Conservation (phyloP, 1,140 invertebrate species). For the Metopolophium dirhodum region DNA sequence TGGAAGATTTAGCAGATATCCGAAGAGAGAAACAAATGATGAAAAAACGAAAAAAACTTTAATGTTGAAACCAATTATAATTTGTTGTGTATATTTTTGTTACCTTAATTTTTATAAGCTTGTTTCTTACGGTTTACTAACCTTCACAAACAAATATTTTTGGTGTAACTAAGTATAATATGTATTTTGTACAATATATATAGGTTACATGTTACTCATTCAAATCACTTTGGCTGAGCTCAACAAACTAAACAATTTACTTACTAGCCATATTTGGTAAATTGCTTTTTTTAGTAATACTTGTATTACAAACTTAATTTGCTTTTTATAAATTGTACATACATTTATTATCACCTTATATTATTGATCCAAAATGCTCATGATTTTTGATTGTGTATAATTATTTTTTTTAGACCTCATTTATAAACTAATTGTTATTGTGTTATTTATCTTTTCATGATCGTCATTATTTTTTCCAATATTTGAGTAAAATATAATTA, state of each 20-base stretch:
- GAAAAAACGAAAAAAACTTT: constrained; percentile 68
- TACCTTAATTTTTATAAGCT: background rate
- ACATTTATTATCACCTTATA: background rate
- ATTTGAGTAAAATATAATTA: background rate
- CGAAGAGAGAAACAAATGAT: constrained; percentile 72
- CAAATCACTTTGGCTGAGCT: background rate
- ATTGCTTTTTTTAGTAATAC: background rate
- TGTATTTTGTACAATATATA: background rate
- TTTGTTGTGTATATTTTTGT: background rate
- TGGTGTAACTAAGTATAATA: background rate
- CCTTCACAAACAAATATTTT: background rate
- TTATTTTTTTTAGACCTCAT: background rate
- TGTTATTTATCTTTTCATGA: background rate
- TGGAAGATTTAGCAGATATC: constrained; percentile 86
- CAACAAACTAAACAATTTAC: background rate
- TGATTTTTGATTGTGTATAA: background rate
- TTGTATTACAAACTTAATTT: background rate
- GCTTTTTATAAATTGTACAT: background rate
- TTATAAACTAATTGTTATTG: background rate
- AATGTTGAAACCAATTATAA: background rate
- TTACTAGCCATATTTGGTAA: background rate
- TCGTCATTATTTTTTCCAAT: background rate
- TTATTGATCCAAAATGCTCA: background rate
- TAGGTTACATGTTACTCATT: background rate
- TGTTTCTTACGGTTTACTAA: background rate